phyloP scores from a whole-genome alignment of 2,113 vertebrate genomes.

The Herpetotheres cachinnans region DNA sequence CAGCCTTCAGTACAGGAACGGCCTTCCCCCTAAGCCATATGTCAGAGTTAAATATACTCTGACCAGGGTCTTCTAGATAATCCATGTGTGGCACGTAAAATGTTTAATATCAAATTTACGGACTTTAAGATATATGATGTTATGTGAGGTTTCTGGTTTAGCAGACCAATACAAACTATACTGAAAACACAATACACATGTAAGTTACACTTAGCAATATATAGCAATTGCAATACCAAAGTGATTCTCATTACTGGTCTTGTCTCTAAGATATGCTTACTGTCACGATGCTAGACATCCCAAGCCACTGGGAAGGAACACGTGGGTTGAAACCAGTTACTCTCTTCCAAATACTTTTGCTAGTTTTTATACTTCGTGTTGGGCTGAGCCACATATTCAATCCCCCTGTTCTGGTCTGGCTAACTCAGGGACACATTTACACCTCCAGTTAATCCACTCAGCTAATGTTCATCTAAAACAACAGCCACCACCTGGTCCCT shows the following conservation, averaged over 20 bases:
- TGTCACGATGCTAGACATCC: rapidly evolving
- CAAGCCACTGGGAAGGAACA: rapidly evolving
- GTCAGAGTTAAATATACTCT: not conserved
- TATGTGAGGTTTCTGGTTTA: not conserved
- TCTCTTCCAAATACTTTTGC: not conserved
- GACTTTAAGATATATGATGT: not conserved
- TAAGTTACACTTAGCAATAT: not conserved
- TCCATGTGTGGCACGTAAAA: not conserved
- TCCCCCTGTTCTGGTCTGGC: not conserved
- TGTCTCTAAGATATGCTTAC: not conserved
- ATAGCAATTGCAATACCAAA: rapidly evolving
- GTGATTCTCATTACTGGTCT: not conserved
- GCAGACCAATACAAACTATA: not conserved
- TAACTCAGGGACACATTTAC: not conserved
- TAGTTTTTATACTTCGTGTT: not conserved
- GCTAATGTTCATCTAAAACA: not conserved
- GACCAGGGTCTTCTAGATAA: not conserved
- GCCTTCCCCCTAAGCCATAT: not conserved
- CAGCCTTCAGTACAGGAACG: not conserved
- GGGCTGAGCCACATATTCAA: not conserved
- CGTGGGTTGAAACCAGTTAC: not conserved
- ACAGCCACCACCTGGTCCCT: not conserved
- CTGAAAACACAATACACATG: not conserved
- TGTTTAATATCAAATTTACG: not conserved
- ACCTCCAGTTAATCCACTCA: not conserved